Base-by-base conservation (phyloP, 2,888 invertebrate species). In the Dolichopus griseipennis region DNA sequence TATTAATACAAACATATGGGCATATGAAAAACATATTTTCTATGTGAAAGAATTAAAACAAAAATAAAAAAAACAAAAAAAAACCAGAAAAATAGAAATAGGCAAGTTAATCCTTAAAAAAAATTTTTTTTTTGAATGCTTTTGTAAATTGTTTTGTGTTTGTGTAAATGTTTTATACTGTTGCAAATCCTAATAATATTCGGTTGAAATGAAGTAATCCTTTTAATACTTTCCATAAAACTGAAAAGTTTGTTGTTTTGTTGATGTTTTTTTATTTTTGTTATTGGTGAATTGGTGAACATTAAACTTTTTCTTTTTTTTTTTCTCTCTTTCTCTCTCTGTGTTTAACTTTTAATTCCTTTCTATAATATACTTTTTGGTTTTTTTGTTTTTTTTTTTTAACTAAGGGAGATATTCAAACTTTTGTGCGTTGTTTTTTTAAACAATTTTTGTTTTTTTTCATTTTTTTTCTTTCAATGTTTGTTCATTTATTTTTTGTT, bases 221-320 rank as follows among this genome's bases (percentile, higher is more conserved):
- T 52, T 52, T 52, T 52, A 52, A 52, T 52, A 52, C 52, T 52
- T 52, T 52, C 18, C 18, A 18, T 15, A 52, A 27, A 27, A 52
- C 52, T n/a, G 5, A 52, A 52, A 37, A 52, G 52, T 52, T 52
- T 52, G 4, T 18, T 52, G 15, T 52, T 18, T 18, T 52, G n/a
- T 4, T 43, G 43, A 10, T 43, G 10, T 52, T 52, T 52, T 52
- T 52, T 52, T 52, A 4, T 52, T 12, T 52, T 52, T 52, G 18
- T 52, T 52, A 52, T 52, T 52, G 52, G 52, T 52, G 52, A 52
- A 52, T 52, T 52, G 52, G 52, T 52, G 52, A 52, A 52, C n/a
- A 52, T 52, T 52, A 52, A 52, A 52, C 18, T 52, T 52, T 41
- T 41, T 27, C 18, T 12, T 52, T n/a, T n/a, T n/a, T n/a, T n/a